Base-by-base conservation (phyloP, 2,113 vertebrate species). In the Dipodomys merriami region DNA sequence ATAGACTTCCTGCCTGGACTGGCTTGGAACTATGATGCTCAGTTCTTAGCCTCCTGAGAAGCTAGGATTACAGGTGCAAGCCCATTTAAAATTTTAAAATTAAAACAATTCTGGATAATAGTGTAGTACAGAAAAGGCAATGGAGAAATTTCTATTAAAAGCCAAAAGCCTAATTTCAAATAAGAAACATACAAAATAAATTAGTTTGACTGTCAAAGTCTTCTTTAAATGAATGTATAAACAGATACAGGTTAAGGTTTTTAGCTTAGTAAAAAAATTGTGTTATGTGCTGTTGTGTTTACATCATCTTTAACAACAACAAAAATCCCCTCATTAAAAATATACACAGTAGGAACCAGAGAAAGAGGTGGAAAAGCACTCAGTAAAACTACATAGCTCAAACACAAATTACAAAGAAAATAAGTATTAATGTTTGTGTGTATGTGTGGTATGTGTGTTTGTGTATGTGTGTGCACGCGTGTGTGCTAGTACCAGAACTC, bases 391-490 rank as follows among this genome's bases (percentile, higher is more conserved):
- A 68, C 29, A 77, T 18, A 72, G 27, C 83, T 93, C 65, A 90
- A 86, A 87, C 11, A 49, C 64, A 88, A 46, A 88, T 65, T 92
- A 83, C n/a, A 86, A 44, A 90, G 44, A 83, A 94, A 95, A 71
- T 27, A 86, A 71, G 10, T 1, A 85, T 90, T 13, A 68, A 53
- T 69, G 73, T 39, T 39, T 39, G 39, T 39, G 39, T 57, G 53
- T 57, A 13, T 57, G 53, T 57, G 15, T 13, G 15, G 39, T 39
- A 5, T 77, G 35, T 62, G 8, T 53, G 49, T 53, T 9, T 53
- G 8, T 57, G 53, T 57, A 13, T 57, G 16, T 57, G 15, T 13
- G 15, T 16, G 53, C 15, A 18, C 53, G 4, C 3, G 15, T 18
- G 15, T 16, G 15, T 57, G 53, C 53, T 57, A 57, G 53, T 13